phyloP scores from a whole-genome alignment of 2,888 invertebrate genomes.

The Cataglyphis livida region DNA sequence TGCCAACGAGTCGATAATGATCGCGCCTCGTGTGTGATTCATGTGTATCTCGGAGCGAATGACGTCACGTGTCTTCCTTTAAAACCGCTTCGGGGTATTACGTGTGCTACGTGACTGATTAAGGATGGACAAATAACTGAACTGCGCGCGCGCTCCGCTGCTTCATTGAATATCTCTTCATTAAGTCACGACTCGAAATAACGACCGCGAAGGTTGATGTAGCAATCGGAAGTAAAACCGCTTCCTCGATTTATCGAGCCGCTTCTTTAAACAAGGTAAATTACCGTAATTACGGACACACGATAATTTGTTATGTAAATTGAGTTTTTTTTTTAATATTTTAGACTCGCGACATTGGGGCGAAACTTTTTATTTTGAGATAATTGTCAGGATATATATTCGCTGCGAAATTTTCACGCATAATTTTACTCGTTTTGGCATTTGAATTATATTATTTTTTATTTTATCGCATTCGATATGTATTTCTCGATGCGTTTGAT shows the following conservation, averaged over 20 bases:
- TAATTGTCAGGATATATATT: background rate
- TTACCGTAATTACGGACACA: constrained; percentile 9
- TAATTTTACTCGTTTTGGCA: background rate
- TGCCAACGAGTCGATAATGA: constrained; percentile 37
- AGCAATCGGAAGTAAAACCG: constrained; percentile 40
- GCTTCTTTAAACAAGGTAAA: constrained; percentile 33
- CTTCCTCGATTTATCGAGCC: constrained; percentile 32
- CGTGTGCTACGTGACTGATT: constrained; percentile 45
- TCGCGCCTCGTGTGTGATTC: constrained; percentile 40
- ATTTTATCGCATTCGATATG: background rate
- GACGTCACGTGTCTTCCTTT: constrained; percentile 51
- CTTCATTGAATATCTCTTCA: constrained; percentile 48
- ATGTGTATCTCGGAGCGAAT: constrained; percentile 44
- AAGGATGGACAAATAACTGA: constrained; percentile 52
- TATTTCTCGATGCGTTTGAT: background rate
- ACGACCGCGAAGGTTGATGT: constrained; percentile 31
- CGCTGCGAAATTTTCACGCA: background rate
- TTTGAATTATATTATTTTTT: background rate
- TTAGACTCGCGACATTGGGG: background rate
- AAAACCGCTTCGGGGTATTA: constrained; percentile 36
- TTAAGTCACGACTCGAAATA: constrained; percentile 40
- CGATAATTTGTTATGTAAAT: constrained; percentile 35
- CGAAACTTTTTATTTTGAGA: background rate
- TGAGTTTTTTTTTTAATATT: background rate
- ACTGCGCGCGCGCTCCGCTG: constrained; percentile 34